Base-by-base conservation (phyloP, 2,888 invertebrate species). In the Lumbricus terrestris region DNA sequence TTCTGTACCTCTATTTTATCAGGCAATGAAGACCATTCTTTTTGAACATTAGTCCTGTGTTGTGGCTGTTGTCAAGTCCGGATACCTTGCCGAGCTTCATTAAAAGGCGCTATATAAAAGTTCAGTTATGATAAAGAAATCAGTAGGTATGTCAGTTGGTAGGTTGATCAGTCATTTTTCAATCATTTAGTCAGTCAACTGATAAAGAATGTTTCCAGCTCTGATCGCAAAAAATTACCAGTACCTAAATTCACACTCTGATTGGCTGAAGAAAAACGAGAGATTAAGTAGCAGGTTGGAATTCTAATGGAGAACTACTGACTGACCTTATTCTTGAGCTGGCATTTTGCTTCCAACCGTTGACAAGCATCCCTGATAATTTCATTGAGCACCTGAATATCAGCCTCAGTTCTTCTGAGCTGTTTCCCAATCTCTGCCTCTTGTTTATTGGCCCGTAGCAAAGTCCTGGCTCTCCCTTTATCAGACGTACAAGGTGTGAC, bases 361-460 rank as follows among this genome's bases (percentile, higher is more conserved):
- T 85, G 85, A 37, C 85, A 85, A 23, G 85, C 85, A 35, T 85
- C 85, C 37, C 85, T 34, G 37, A 85, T 85, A 37, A 85, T 85
- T 35, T 85, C 85, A 85, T 85, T 85, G 35, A 85, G 85, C 20
- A 85, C 34, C 85, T 85, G 35, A 85, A 85, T 85, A 85, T 85
- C 85, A 16, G 85, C 85, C 35, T 85, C 85, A 35, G 85, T 85
- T 85, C 35, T 85, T 37, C 37, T 85, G 3, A 85, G 85, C 34
- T 85, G 85, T 23, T 37, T 85, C n/a, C 37, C 85, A 35, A 85
- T 34, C 8, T 85, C 37, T 37, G 34, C 35, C 20, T 85, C 37
- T 16, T 23, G 20, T 85, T 37, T 85, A 15, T 85, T 33, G n/a
- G 29, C 29, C 69, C 11, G 29, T 29, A 16, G 69, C 29, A 54